Evolutionary conservation across 2,113 vertebrate genomes (phyloP).

Genomic region (Antidorcas marsupialis): DNA sequence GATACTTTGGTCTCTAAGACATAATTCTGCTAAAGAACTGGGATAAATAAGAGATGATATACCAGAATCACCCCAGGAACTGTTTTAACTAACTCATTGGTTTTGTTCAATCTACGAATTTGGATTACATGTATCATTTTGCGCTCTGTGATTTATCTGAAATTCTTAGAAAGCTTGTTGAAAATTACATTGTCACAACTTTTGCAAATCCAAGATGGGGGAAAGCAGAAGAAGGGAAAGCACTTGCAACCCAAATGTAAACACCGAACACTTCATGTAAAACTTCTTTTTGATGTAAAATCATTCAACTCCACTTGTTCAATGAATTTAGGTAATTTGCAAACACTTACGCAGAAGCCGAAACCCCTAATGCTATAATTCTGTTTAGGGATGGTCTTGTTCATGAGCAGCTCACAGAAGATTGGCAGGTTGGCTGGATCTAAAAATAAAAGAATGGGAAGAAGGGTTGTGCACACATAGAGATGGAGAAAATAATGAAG

Average conservation of each 20-base stretch:
- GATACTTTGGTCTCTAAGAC: not conserved
- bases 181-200: not conserved
- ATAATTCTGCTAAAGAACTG: not conserved
- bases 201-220: not conserved
- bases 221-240: not conserved
- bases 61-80: not conserved
- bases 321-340: not conserved
- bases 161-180: not conserved
- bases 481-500: constrained; percentile 15
- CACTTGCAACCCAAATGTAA: not conserved
- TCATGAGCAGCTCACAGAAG: not conserved
- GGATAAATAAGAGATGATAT: not conserved
- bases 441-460: constrained; percentile 34
- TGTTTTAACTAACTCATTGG: not conserved
- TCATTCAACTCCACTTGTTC: not conserved
- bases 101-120: not conserved
- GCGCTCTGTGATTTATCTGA: not conserved
- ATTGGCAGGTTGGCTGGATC: not conserved
- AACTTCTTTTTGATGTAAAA: not conserved
- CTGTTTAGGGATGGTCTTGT: not conserved
- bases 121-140: not conserved
- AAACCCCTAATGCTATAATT: not conserved
- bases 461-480: not conserved
- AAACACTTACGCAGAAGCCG: not conserved
- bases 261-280: not conserved